Base-by-base conservation (phyloP, 2,797 vertebrate species). In the Chrysolophus pictus region DNA sequence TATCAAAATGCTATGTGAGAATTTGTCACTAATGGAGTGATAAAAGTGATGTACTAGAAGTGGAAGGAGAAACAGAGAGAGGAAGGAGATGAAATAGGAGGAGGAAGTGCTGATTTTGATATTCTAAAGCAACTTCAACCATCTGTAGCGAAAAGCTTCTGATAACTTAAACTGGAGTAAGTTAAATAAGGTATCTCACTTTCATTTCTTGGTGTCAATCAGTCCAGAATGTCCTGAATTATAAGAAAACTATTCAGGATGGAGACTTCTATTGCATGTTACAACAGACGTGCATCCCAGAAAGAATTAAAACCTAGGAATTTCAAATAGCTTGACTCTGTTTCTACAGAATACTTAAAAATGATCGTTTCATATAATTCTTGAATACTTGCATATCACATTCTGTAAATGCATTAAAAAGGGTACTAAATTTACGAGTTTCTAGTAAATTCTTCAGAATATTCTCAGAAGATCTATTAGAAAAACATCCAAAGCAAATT, bases 401-500 rank as follows among this genome's bases (percentile, higher is more conserved):
- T 39, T 46, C 23, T 75, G 4, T 26, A 31, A 63, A 21, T 75
- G 22, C 53, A 94, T 67, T 62, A 70, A 93, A 95, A 95, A 91
- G 14, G 17, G 24, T 51, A 31, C 41, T 47, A 19, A 73, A 76
- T 14, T 83, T 71, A 39, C 26, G 14, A 19, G 10, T 75, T 87
- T 75, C 62, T 59, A 91, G 72, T 55, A 65, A 94, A 74, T 72
- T 74, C 46, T 84, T 72, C 33, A 72, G 51, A 75, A 86, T 9
- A 35, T 11, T 89, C 53, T 65, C 55, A 18, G 56, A 75, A 67
- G 12, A 59, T 65, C 92, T 84, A 91, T 72, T 67, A 69, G 39
- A 93, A 87, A 94, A 95, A 79, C 22, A 83, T 42, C 24, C 65
- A 87, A 91, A 87, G 31, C 6, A 74, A 83, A 87, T 35, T 33